These are phyloP conservation scores for Callocephalon fimbriatum DNA, from an alignment of 2,113 vertebrate genomes.

Conservation along the genomic window DNA sequence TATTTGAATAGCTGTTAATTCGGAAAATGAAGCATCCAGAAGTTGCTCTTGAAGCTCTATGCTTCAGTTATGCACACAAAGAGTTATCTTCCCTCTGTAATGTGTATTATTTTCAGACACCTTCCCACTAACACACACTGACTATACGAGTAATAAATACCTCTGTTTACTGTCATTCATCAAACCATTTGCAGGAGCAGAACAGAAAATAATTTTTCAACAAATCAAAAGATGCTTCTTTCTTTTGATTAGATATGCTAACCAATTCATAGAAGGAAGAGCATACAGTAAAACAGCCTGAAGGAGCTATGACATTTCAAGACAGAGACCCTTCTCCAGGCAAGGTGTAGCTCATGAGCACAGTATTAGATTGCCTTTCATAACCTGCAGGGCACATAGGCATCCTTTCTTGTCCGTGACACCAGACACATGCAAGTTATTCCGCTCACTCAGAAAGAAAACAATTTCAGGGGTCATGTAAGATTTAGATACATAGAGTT, in stretches of 20 bases:
- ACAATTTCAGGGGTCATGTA: not conserved
- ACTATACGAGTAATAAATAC: not conserved
- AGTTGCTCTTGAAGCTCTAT: not conserved
- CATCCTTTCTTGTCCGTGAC: not conserved
- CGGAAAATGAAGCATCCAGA: not conserved
- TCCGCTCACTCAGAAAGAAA: not conserved
- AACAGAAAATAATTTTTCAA: not conserved
- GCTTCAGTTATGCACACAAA: not conserved
- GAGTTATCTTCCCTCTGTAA: not conserved
- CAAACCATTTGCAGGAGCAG: not conserved
- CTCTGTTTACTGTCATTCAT: not conserved
- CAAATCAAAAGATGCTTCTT: not conserved
- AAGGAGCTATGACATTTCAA: not conserved
- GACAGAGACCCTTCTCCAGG: not conserved
- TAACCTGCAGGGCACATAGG: fast-evolving
- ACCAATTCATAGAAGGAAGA: not conserved
- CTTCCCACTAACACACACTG: not conserved
- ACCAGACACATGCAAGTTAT: not conserved
- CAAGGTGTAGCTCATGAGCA: fast-evolving
- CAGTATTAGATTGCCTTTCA: not conserved
- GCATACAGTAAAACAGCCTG: not conserved
- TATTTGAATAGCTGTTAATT: not conserved
- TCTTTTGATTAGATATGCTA: not conserved
- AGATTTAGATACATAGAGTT: not conserved
- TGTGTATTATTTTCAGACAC: not conserved